A percentile compares a stretch with the other conserved stretches of the same genome.
These are phyloP conservation scores for Channa striata DNA, from an alignment of 2,797 vertebrate genomes.

Conservation along the genomic window DNA sequence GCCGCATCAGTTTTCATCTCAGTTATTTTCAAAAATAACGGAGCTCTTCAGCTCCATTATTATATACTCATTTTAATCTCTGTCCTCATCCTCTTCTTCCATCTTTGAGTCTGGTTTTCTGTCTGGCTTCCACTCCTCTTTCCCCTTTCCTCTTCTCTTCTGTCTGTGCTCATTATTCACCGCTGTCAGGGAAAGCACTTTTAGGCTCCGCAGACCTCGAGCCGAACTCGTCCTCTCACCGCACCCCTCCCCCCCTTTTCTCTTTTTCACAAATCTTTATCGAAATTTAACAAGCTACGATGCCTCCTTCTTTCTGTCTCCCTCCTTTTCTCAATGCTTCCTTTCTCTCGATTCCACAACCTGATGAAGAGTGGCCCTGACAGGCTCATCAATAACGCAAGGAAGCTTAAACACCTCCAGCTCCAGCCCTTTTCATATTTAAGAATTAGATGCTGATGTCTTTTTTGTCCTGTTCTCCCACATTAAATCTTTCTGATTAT, in stretches of 20 bases:
- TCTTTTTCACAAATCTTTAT: background rate
- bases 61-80: slow-evolving; percentile 60
- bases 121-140: slow-evolving; percentile 37
- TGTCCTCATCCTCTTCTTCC: slow-evolving; percentile 27
- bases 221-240: slow-evolving; percentile 53
- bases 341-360: slow-evolving; percentile 38
- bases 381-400: slow-evolving; percentile 75
- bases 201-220: slow-evolving; percentile 56
- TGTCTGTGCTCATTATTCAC: slow-evolving; percentile 55
- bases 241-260: slow-evolving; percentile 19
- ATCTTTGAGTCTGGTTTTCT: slow-evolving; percentile 29
- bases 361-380: slow-evolving; percentile 68
- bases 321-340: slow-evolving; percentile 26
- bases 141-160: slow-evolving; percentile 25
- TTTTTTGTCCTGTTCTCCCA: slow-evolving; percentile 6
- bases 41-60: slow-evolving; percentile 40
- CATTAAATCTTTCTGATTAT: slow-evolving; percentile 8
- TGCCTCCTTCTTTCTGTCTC: slow-evolving; percentile 15
- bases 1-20: slow-evolving; percentile 33
- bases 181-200: slow-evolving; percentile 33
- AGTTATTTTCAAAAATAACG: slow-evolving; percentile 44
- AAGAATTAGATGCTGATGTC: slow-evolving; percentile 31
- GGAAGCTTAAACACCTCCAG: slow-evolving; percentile 53
- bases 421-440: slow-evolving; percentile 47
- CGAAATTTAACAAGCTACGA: background rate